Base-by-base conservation (phyloP, 2,797 vertebrate species). In the Podargus strigoides region DNA sequence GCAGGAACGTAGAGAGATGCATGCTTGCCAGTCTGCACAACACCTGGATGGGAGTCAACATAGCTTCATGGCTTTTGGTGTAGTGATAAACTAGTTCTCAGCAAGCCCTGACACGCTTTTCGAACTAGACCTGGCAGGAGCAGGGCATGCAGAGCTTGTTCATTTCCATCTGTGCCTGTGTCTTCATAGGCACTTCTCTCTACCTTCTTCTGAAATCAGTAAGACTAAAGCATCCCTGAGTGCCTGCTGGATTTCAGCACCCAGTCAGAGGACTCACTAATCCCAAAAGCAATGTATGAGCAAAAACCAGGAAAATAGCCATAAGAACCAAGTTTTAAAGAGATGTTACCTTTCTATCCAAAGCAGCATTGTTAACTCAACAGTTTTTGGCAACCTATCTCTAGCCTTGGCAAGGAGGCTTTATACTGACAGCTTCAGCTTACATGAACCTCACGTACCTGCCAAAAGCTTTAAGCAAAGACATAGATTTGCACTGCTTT, bases 381-480 rank as follows among this genome's bases (percentile, higher is more conserved):
- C 3, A 27, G 36, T 50, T 93, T 69, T 87, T 97, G 96, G 92
- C 92, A 92, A 37, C 3, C 37, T 44, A 4, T 11, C n/a, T 37
- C 53, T 37, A 27, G 50, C 28, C n/a, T 87, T 94, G 93, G 89
- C 94, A 96, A 55, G 81, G 32, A 81, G 23, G 39, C 3, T 69
- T 87, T 75, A 72, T 15, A 44, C 72, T 72, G 82, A 83, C 89
- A 95, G 75, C 58, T 95, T 94, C 75, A 91, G 92, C 39, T 94
- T 92, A n/a, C 58, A 87, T 74, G 93, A 91, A 69, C 55, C 46
- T 94, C 62, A 10, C 69, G 76, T 94, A 95, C 87, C 87, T 95
- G 90, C 87, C 92, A 95, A 94, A 93, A 92, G 68, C 73, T 95
- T 87, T 73, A 93, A 81, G 88, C 70, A 70, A 93, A 95, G 78